These are phyloP conservation scores for Schizaphis graminum DNA, from an alignment of 2,888 invertebrate species.

Conservation along the genomic window DNA sequence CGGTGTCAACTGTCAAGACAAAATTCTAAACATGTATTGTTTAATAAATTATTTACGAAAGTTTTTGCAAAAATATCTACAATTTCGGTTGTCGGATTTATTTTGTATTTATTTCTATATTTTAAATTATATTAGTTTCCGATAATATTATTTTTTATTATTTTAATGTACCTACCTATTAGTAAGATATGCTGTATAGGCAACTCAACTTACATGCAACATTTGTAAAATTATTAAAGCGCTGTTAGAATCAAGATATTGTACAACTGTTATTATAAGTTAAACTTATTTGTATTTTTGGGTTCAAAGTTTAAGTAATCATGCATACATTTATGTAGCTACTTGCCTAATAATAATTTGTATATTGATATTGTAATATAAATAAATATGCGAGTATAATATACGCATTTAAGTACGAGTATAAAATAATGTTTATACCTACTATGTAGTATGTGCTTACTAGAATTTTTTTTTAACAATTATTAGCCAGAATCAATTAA, in stretches of 20 bases:
- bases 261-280: background rate
- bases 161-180: background rate
- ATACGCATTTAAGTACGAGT: too few species aligned
- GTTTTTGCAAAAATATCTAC: background rate
- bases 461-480: background rate
- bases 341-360: too few species aligned
- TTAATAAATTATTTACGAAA: background rate
- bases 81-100: background rate
- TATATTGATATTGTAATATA: too few species aligned
- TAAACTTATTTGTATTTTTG: background rate
- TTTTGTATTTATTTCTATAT: background rate
- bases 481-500: background rate
- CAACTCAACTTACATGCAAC: background rate
- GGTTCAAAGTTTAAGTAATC: accelerated
- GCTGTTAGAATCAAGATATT: background rate
- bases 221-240: background rate
- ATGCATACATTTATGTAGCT: background rate
- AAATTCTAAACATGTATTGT: background rate
- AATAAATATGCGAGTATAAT: too few species aligned
- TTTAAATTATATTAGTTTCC: background rate
- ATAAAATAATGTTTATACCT: too few species aligned
- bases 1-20: background rate
- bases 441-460: too few species aligned
- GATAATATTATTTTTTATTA: background rate
- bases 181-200: background rate